These are phyloP conservation scores for Danio aesculapii DNA, from an alignment of 2,797 vertebrate genomes.

Conservation along the genomic window DNA sequence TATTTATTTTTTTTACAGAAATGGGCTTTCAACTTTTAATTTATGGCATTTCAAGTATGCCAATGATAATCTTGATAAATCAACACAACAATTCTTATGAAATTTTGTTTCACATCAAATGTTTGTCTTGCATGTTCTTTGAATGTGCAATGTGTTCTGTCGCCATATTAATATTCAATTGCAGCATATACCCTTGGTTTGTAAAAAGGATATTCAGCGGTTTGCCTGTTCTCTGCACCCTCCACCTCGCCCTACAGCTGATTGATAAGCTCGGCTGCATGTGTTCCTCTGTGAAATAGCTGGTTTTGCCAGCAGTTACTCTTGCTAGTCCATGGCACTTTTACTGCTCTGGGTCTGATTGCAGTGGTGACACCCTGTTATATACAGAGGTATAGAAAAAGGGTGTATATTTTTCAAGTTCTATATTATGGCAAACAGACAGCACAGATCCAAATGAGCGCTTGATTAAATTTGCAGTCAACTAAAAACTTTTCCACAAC, in stretches of 20 bases:
- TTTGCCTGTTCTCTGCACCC: neutral
- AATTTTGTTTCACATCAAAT: neutral
- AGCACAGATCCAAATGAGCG: neutral
- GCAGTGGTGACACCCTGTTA: constrained; percentile 40
- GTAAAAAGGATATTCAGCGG: constrained; percentile 22
- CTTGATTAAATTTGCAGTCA: constrained; percentile 17
- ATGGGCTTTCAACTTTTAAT: too few relatives aligned
- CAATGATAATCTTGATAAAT: neutral
- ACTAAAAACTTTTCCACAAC: constrained; percentile 11
- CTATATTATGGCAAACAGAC: neutral
- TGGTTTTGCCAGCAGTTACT: constrained; percentile 37
- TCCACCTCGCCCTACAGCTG: constrained; percentile 7
- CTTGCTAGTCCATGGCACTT: constrained; percentile 41
- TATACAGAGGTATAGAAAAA: constrained; percentile 32
- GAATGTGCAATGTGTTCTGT: neutral
- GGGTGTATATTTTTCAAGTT: neutral
- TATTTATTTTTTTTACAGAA: neutral
- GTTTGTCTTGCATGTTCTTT: too few relatives aligned
- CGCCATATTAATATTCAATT: neutral
- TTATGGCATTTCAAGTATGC: neutral
- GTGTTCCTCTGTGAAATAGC: constrained; percentile 38
- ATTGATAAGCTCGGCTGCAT: constrained; percentile 35
- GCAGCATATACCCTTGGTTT: neutral
- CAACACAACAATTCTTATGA: too few relatives aligned
- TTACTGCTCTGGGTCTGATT: constrained; percentile 30